Base-by-base conservation (phyloP, 2,797 vertebrate species). In the Sardinella longiceps region DNA sequence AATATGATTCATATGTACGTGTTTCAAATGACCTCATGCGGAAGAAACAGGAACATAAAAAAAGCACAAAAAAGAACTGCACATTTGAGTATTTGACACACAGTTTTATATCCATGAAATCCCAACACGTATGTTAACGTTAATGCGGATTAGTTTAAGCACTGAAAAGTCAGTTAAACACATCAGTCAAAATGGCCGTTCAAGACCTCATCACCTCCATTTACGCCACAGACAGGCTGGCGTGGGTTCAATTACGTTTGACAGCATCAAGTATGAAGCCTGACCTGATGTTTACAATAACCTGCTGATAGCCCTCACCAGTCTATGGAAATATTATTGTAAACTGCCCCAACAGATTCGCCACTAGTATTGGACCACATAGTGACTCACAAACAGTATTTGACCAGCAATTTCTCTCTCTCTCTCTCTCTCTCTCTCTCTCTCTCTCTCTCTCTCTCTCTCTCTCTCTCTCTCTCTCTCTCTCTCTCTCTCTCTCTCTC, bases 391-490 rank as follows among this genome's bases (percentile, higher is more conserved):
- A 1, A 18, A 74, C 66, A 37, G 28, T 70, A 0, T 74, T 6
- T 74, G 30, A 20, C 30, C 66, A 20, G 18, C 28, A 33, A 37
- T 6, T 63, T 10, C 60, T n/a, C 6, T n/a, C 20, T 3, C 56
- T n/a, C 56, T n/a, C 28, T 56, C 28, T 33, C 33, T 48, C 14
- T 53, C 10, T 15, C n/a, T 66, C 15, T 14, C 84, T 58, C 53
- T 48, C 51, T 83, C 23, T 51, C 46, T 48, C 58, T 74, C 25
- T 25, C 81, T 87, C 11, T 48, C 86, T 46, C 37, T 37, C n/a
- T 86, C 5, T 84, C 82, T 84, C 33, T 37, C 48, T n/a, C 51
- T 7, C 46, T 81, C n/a, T 0, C 25, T 48, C 14, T 25, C 23
- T 45, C 37, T 30, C 20, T 33, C 53, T 39, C 3, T 51, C 37